Evolutionary conservation across 2,113 vertebrate genomes (phyloP).

Genomic region (Nipponia nippon): DNA sequence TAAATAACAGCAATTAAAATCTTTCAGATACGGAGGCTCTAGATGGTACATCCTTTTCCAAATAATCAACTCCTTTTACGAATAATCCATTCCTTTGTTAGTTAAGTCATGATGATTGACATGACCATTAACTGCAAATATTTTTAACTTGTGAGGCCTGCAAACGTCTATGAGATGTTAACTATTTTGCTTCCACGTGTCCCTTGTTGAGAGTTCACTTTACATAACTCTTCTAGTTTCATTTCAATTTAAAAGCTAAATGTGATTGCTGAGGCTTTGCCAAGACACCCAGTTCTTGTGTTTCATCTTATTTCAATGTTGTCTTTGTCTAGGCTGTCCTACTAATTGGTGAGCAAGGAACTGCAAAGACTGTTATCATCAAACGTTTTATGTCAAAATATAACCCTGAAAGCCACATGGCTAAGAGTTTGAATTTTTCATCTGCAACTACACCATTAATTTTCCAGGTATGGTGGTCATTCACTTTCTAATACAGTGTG

Average conservation of each 20-base stretch:
- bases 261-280: neutral
- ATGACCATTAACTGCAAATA: neutral
- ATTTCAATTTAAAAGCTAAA: neutral
- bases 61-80: neutral
- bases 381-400: conserved; percentile 92
- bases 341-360: conserved; percentile 95
- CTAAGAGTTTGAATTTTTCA: conserved; percentile 92
- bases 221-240: neutral
- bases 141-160: neutral
- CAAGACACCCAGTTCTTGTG: neutral
- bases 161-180: neutral
- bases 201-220: neutral
- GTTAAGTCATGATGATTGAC: neutral
- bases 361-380: conserved; percentile 93
- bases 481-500: neutral
- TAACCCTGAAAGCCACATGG: conserved; percentile 84
- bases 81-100: neutral
- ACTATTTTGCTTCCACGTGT: neutral
- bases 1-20: neutral
- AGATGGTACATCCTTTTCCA: neutral
- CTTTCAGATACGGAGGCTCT: neutral
- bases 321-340: conserved; percentile 83
- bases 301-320: conserved; percentile 1
- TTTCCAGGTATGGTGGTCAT: conserved; percentile 85
- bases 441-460: conserved; percentile 94